Conservation (phyloP, 2,797 vertebrate genomes). For the Melanotaenia trifasciata region DNA sequence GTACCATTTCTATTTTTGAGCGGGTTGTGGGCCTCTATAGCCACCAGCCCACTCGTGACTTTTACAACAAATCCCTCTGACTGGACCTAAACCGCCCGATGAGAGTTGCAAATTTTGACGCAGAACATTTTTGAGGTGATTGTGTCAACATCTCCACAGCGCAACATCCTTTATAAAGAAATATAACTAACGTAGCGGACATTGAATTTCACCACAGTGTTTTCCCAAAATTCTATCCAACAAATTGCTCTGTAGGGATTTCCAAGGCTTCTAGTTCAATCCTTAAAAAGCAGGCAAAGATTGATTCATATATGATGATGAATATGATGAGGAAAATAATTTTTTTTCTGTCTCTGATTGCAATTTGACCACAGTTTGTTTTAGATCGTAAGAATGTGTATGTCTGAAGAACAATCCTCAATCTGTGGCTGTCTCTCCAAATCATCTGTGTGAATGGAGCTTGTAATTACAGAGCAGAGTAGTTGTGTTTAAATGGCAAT, state of each 20-base stretch:
- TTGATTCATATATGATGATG: conserved; percentile 59
- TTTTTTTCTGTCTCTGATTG: conserved; percentile 49
- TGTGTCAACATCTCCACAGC: conserved; percentile 75
- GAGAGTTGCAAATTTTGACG: conserved; percentile 66
- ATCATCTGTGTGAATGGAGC: conserved; percentile 66
- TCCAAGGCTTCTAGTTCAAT: conserved; percentile 61
- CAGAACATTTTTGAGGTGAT: conserved; percentile 81
- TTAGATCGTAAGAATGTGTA: conserved; percentile 52
- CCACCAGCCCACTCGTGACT: conserved; percentile 78
- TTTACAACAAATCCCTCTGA: conserved; percentile 69
- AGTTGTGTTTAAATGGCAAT: conserved; percentile 77
- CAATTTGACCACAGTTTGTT: conserved; percentile 63
- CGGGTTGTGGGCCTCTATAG: conserved; percentile 78
- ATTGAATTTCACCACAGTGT: conserved; percentile 69
- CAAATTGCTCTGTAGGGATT: conserved; percentile 73
- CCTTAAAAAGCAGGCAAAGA: conserved; percentile 32
- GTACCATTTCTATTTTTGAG: conserved; percentile 85
- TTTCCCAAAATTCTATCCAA: conserved; percentile 69
- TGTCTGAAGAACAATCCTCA: conserved; percentile 56
- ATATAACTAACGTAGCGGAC: conserved; percentile 62
- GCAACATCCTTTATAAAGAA: conserved; percentile 71
- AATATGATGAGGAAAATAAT: conserved; percentile 52
- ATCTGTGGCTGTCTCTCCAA: conserved; percentile 63
- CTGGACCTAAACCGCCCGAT: conserved; percentile 44
- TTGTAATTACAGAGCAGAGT: conserved; percentile 78